Evolutionary conservation across 2,888 invertebrate genomes (phyloP), one percentile per base, ranked within the genome.

Genomic region (Chalcis sispes): DNA sequence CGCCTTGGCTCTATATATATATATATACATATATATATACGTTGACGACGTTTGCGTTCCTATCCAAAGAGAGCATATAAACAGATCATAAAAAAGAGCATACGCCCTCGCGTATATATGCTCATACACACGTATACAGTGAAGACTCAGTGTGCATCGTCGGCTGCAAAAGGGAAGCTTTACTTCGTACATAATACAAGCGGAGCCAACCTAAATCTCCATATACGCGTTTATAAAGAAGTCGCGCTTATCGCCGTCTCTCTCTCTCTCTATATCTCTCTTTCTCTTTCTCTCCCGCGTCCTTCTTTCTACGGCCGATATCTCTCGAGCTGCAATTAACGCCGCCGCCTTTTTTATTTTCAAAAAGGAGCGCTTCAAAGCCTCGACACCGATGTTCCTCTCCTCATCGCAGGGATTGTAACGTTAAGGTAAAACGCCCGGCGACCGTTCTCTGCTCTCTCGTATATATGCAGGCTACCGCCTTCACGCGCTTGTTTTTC

Each of bases 321-420:
- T 70, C 75, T 52, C 65, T 59, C 61, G 61, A 71, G 56, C 72
- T 72, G 69, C 76, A 77, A 72, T 77, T 77, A 77, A 77, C 76
- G 52, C 64, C 71, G 70, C 70, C 69, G 71, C 36, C 82, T 83
- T 84, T 80, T 82, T 78, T 25, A 81, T 83, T 84, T 80, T 82
- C 78, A 78, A 81, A 82, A 81, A 73, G 64, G 65, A 65, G 77
- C 80, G 82, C 82, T 81, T 27, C 80, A 66, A 67, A 67, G 72
- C 72, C 77, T 78, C 77, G 77, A 75, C 80, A 65, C 84, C 84
- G 85, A 85, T 85, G 82, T 79, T 73, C 73, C 81, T 82, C 82
- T 75, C 74, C 32, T n/a, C 50, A 32, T n/a, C 73, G 58, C 83
- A 83, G 82, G 80, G 79, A 82, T 84, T 83, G 83, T 61, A 71